These are phyloP conservation scores for Prolemur simus DNA, from an alignment of 2,113 vertebrate genomes.

Conservation along the genomic window DNA sequence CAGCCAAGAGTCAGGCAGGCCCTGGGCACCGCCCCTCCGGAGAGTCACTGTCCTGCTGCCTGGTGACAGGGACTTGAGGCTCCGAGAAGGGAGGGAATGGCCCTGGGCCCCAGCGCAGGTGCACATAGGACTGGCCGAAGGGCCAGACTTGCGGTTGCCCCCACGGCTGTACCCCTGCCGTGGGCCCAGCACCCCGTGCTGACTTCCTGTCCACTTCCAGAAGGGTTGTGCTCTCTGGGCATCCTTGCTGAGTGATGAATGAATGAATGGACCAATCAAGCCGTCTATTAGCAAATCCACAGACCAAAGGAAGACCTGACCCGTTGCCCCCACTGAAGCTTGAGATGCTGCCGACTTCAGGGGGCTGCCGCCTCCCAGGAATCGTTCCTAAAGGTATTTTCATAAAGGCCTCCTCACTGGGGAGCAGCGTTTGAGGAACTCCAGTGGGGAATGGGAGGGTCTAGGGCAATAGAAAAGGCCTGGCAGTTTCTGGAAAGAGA, in stretches of 20 bases:
- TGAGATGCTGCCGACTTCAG: background rate
- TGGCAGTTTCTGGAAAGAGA: background rate
- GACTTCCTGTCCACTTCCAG: background rate
- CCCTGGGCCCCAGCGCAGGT: accelerated
- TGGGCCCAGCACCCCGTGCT: accelerated
- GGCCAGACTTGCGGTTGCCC: accelerated
- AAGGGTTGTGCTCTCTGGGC: background rate
- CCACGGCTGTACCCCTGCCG: accelerated
- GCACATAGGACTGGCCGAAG: background rate
- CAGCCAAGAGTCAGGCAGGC: background rate
- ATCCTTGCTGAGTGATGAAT: accelerated
- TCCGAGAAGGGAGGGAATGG: accelerated
- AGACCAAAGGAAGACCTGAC: too few species aligned
- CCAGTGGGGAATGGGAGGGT: accelerated
- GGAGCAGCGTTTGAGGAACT: background rate
- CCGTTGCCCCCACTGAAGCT: background rate
- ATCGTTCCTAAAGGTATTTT: accelerated
- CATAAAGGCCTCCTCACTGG: background rate
- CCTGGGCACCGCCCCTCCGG: too few species aligned
- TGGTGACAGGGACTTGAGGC: background rate
- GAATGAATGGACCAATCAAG: background rate
- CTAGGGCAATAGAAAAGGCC: background rate
- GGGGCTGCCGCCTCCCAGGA: accelerated
- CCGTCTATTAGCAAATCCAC: accelerated
- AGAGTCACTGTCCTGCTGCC: background rate